phyloP scores from a whole-genome alignment of 2,797 vertebrate genomes.

The Sebastes hubbsi region DNA sequence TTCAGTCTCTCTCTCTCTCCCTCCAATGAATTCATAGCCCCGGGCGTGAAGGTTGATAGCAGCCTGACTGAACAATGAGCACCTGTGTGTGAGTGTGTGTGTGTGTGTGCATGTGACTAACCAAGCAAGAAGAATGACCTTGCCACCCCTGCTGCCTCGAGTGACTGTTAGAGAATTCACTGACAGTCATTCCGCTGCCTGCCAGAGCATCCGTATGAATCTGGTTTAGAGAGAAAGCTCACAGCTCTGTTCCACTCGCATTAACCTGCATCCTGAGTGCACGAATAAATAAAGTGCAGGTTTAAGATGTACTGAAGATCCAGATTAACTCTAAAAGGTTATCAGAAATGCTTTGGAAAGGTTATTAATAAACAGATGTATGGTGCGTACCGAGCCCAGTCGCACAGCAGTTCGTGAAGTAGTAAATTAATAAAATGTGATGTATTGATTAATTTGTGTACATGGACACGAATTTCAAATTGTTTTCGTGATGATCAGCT shows the following conservation, averaged over 20 bases:
- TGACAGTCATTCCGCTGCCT: constrained; percentile 27
- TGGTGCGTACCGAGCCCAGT: background rate
- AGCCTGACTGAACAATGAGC: constrained; percentile 81
- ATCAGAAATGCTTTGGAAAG: background rate
- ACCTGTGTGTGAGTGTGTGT: constrained; percentile 63
- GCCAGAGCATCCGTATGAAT: constrained; percentile 15
- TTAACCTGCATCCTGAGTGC: background rate
- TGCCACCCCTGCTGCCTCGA: constrained; percentile 61
- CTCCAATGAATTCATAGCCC: constrained; percentile 87
- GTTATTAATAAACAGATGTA: background rate
- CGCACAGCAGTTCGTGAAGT: too few species aligned
- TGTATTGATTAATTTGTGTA: too few species aligned
- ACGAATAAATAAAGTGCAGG: background rate
- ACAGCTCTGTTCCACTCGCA: background rate
- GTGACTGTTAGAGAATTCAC: constrained; percentile 40
- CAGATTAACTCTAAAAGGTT: background rate
- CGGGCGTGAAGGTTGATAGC: constrained; percentile 86
- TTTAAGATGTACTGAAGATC: background rate
- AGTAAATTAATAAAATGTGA: too few species aligned
- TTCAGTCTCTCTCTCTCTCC: constrained; percentile 50
- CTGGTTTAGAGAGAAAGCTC: constrained; percentile 31
- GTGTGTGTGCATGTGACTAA: constrained; percentile 46
- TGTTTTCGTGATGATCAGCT: too few species aligned
- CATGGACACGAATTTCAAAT: too few species aligned
- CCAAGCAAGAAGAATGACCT: constrained; percentile 71